These are phyloP conservation scores for Keiferia lycopersicella DNA, from an alignment of 2,888 invertebrate genomes.

Conservation along the genomic window DNA sequence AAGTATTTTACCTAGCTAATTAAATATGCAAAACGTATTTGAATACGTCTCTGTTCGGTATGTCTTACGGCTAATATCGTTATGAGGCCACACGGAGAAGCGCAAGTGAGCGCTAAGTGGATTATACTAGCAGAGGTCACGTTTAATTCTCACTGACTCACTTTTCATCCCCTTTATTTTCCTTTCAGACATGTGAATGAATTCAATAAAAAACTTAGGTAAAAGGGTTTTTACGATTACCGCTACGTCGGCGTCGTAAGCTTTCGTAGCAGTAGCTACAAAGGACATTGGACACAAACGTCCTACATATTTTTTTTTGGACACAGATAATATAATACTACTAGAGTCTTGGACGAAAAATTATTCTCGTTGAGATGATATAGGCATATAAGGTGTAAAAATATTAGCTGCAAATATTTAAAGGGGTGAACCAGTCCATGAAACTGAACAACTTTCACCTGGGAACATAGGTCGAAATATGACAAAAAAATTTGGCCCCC, in stretches of 20 bases:
- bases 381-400: too few species aligned
- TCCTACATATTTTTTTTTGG: too few species aligned
- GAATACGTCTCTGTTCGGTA: constrained; percentile 52
- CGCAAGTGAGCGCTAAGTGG: constrained; percentile 60
- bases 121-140: constrained; percentile 46
- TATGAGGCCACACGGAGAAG: constrained; percentile 61
- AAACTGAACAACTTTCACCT: too few species aligned
- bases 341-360: too few species aligned
- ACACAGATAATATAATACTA: too few species aligned
- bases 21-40: background rate
- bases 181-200: background rate
- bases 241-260: background rate
- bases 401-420: too few species aligned
- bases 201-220: background rate
- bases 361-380: too few species aligned
- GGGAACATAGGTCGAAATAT: too few species aligned
- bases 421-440: too few species aligned
- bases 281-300: too few species aligned
- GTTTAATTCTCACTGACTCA: constrained; percentile 18
- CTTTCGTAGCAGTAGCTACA: too few species aligned
- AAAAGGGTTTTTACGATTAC: background rate
- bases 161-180: constrained; percentile 6
- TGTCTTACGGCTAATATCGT: constrained; percentile 60
- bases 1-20: background rate
- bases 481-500: too few species aligned